Evolutionary conservation across 1,140 invertebrate genomes (phyloP).

Genomic region (Zaprionus taronus): DNA sequence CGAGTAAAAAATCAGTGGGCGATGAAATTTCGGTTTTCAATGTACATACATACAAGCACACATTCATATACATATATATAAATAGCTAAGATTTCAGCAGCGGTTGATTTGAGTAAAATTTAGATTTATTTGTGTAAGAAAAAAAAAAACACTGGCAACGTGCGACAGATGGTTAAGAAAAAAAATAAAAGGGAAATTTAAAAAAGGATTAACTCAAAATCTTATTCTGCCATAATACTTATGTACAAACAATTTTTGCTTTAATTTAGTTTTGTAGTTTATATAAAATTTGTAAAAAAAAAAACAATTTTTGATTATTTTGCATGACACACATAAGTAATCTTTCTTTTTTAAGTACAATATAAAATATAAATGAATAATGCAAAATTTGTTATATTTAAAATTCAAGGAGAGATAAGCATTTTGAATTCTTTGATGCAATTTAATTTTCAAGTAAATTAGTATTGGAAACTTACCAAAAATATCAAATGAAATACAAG

Average conservation of each 20-base stretch:
- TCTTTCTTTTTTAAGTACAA: conserved; percentile 18
- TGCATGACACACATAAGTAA: background rate
- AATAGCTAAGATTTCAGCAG: conserved; percentile 10
- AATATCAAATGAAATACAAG: conserved; percentile 15
- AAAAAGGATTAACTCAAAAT: conserved; percentile 1
- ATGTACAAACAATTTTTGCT: conserved; percentile 35
- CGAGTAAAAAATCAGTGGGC: conserved; percentile 55
- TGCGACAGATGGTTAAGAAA: conserved; percentile 17
- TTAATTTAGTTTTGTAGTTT: conserved; percentile 32
- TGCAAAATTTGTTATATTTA: background rate
- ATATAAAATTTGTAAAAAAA: conserved; percentile 26
- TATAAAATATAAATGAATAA: conserved; percentile 4
- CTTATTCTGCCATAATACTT: conserved; percentile 51
- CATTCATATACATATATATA: background rate
- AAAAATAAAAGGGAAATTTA: background rate
- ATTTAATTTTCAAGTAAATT: background rate
- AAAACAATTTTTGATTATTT: conserved; percentile 20
- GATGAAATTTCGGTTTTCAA: conserved; percentile 33
- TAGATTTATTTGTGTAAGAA: conserved; percentile 34
- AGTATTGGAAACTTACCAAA: conserved; percentile 10
- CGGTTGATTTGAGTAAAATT: conserved; percentile 24
- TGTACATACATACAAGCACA: conserved; percentile 48
- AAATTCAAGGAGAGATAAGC: background rate
- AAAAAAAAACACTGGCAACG: conserved; percentile 24
- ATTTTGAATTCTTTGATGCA: conserved; percentile 11